Base-by-base conservation (phyloP, 1,140 invertebrate genomes). In the Streblospio benedicti region DNA sequence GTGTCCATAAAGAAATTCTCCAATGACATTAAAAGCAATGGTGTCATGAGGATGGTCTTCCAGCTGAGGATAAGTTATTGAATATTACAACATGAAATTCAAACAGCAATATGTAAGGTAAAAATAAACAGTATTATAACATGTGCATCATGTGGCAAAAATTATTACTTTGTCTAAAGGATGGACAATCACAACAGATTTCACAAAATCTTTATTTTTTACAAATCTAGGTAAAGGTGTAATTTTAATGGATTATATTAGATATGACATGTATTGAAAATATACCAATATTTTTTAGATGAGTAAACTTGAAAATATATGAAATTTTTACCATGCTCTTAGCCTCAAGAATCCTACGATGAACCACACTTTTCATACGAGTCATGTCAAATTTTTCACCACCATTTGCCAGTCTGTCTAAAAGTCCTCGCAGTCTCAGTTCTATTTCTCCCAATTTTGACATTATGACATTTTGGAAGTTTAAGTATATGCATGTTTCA, bases 1-100 rank as follows among this genome's bases (percentile, higher is more conserved):
- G 45, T 85, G 81, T 9, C 90, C 89, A 76, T 91, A 93, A 20
- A 94, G 77, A 65, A 88, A 84, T 73, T 93, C 88, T 0, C 85
- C 86, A 69, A 93, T 88, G 31, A 89, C 81, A 65, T 85, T 83
- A 69, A 84, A 86, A 1, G 88, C 85, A 32, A 92, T 75, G 5
- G 84, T 78, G 58, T 87, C 83, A 69, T 90, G 87, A 1, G 90
- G 89, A 61, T 82, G 81, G 25, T 84, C 86, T 77, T 93, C 91
- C 45, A 89, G 78, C 69, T 83, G 80, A 68, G 38, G 25, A 3
- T 20, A 52, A 53, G 25, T 44, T 18, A 58, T 27, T 14, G 18
- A 28, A 16, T 25, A 38, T 53, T 14, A 25, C 23, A 44, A 41
- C 4, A 12, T 54, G 12, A 4, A 56, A 23, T 30, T 20, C 4